Evolutionary conservation across 1,140 invertebrate genomes (phyloP).

Genomic region (Sinella curviseta): DNA sequence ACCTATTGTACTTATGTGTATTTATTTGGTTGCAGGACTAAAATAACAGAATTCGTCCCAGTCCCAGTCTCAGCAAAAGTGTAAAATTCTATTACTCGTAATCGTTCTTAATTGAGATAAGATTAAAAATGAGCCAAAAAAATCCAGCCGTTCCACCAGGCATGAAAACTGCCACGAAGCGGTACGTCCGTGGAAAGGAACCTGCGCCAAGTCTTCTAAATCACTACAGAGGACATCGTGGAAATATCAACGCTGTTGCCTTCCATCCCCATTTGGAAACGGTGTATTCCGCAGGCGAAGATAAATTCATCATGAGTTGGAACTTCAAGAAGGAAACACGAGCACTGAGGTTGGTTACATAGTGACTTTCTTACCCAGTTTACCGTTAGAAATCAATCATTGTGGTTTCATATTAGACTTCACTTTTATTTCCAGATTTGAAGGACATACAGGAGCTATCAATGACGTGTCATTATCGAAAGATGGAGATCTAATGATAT

Average conservation of each 20-base stretch:
- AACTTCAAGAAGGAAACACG: constrained; percentile 10
- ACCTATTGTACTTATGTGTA: too few relatives aligned
- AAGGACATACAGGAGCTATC: constrained; percentile 36
- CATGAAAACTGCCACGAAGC: too few relatives aligned
- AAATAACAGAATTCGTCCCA: too few relatives aligned
- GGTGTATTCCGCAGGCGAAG: not conserved
- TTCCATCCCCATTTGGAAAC: constrained; percentile 23
- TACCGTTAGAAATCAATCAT: not conserved
- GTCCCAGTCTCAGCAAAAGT: too few relatives aligned
- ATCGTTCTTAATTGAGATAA: too few relatives aligned
- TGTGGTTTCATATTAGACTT: not conserved
- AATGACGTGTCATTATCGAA: constrained; percentile 35
- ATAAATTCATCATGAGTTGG: constrained; percentile 12
- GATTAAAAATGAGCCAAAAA: too few relatives aligned
- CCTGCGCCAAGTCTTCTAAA: constrained; percentile 5
- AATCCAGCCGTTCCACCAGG: too few relatives aligned
- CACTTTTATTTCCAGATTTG: constrained; percentile 33
- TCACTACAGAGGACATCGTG: constrained; percentile 3
- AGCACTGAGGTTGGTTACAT: constrained; percentile 1
- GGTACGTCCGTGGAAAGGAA: not conserved
- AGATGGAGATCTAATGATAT: constrained; percentile 40
- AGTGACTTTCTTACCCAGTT: not conserved
- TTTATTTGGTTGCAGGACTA: too few relatives aligned
- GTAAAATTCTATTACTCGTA: too few relatives aligned
- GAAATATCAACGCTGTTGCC: not conserved